Percentiles rank a stretch among this genome's conserved stretches.
Conservation (phyloP, 2,797 vertebrate species). For the Chaetophractus vellerosus region DNA sequence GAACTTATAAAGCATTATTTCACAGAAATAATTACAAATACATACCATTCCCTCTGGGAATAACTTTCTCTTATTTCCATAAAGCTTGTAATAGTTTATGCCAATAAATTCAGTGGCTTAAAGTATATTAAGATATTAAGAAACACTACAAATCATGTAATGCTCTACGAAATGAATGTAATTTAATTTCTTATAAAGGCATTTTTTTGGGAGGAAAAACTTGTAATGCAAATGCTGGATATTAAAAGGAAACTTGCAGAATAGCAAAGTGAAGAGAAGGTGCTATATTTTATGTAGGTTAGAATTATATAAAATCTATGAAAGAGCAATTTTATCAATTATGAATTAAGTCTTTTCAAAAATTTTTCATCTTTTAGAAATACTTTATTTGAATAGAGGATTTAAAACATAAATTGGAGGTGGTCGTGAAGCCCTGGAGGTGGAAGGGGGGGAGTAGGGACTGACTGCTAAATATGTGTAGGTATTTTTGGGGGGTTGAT, state of each 20-base stretch:
- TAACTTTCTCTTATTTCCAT: not conserved
- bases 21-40: not conserved
- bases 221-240: not conserved
- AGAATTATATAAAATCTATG: not conserved
- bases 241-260: not conserved
- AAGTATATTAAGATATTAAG: not conserved
- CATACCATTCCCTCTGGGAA: not conserved
- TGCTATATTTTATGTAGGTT: not conserved
- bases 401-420: not conserved
- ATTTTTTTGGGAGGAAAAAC: not conserved
- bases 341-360: not conserved
- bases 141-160: not conserved
- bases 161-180: not conserved
- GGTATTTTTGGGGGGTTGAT: too few relatives aligned
- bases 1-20: not conserved
- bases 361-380: not conserved
- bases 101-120: not conserved
- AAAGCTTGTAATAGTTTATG: not conserved
- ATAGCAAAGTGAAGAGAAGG: not conserved
- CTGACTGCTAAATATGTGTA: too few relatives aligned
- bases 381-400: not conserved
- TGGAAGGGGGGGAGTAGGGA: too few relatives aligned
- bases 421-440: too few relatives aligned
- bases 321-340: too few relatives aligned
- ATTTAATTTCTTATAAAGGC: not conserved